phyloP scores from a whole-genome alignment of 2,797 vertebrate species.

The Naso thynnoides region DNA sequence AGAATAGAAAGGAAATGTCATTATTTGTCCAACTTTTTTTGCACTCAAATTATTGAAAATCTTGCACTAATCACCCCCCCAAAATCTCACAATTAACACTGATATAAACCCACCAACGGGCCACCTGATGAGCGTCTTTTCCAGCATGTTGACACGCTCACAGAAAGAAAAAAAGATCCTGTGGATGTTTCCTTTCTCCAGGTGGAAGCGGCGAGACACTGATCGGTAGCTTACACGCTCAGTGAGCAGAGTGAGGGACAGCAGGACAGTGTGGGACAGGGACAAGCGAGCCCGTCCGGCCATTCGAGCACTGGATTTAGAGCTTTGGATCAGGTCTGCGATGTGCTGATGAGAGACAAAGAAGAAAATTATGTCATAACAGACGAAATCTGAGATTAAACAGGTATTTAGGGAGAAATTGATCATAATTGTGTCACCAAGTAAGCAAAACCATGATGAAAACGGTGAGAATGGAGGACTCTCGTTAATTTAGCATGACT shows the following conservation, averaged over 20 bases:
- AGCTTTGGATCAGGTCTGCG: slow-evolving; percentile 79
- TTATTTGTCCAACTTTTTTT: background rate
- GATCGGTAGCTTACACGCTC: slow-evolving; percentile 82
- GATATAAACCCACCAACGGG: slow-evolving; percentile 70
- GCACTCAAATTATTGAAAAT: background rate
- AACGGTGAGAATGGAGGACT: background rate
- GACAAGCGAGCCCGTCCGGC: slow-evolving; percentile 83
- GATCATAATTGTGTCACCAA: no score
- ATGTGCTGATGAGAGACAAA: slow-evolving; percentile 68
- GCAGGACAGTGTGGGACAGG: slow-evolving; percentile 79
- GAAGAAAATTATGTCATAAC: background rate
- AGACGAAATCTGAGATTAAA: background rate
- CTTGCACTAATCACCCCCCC: background rate
- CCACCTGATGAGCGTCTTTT: slow-evolving; percentile 76
- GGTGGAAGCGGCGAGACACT: slow-evolving; percentile 80
- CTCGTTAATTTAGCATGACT: background rate
- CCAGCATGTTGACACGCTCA: slow-evolving; percentile 76
- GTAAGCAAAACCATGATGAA: background rate
- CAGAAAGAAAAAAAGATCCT: slow-evolving; percentile 87
- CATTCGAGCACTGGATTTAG: slow-evolving; percentile 75
- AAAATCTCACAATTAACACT: background rate
- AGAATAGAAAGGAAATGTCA: slow-evolving; percentile 29
- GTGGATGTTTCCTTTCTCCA: slow-evolving; percentile 88
- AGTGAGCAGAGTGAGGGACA: slow-evolving; percentile 83
- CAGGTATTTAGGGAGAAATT: background rate